Evolutionary conservation across 2,797 vertebrate genomes (phyloP).

Genomic region (Vultur gryphus): DNA sequence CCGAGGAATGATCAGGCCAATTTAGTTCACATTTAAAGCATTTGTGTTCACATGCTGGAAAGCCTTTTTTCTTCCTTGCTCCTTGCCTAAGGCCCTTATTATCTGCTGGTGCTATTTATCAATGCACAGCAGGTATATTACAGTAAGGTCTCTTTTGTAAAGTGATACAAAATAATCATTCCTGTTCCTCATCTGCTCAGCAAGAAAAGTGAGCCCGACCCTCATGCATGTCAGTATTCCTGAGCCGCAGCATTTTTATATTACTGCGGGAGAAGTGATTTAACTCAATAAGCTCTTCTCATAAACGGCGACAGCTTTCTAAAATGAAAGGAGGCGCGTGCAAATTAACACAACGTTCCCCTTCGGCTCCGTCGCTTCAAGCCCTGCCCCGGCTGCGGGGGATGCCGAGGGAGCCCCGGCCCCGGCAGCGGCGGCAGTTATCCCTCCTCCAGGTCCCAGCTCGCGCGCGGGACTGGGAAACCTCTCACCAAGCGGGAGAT

Average conservation of each 20-base stretch:
- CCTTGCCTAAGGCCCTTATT: constrained; percentile 33
- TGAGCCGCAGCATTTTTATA: not conserved
- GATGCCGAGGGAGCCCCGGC: not conserved
- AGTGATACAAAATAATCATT: not conserved
- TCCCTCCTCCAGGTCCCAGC: not conserved
- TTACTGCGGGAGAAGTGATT: constrained; percentile 27
- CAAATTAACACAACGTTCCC: not conserved
- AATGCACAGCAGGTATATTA: constrained; percentile 31
- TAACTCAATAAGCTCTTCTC: constrained; percentile 24
- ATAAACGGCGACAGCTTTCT: not conserved
- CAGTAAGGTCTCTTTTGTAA: not conserved
- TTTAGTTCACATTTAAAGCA: constrained; percentile 52
- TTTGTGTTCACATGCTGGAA: constrained; percentile 36
- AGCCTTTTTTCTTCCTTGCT: constrained; percentile 19
- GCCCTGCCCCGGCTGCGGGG: not conserved
- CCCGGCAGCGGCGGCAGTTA: accelerated
- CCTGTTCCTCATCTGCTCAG: constrained; percentile 24
- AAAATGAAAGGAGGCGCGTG: not conserved
- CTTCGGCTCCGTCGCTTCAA: not conserved
- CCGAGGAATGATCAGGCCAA: constrained; percentile 49
- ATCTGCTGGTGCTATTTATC: constrained; percentile 38
- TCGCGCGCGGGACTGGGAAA: not conserved
- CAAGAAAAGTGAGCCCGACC: not conserved
- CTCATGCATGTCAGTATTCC: not conserved
- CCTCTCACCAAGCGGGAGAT: not conserved